Base-by-base conservation (phyloP, 2,113 vertebrate species). In the Menura novaehollandiae region DNA sequence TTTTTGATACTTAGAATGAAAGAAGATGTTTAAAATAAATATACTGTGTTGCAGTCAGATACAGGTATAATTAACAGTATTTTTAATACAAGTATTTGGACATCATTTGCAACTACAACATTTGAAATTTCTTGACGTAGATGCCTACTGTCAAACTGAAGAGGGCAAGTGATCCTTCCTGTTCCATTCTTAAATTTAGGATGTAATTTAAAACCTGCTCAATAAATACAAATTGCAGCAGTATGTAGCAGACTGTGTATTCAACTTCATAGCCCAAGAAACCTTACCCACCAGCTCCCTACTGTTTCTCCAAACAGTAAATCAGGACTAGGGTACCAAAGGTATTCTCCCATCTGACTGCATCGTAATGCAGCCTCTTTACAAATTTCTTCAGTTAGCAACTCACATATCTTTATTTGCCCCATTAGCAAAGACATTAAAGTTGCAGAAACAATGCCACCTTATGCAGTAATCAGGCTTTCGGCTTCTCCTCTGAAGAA, bases 1-100 rank as follows among this genome's bases (percentile, higher is more conserved):
- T 73, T 96, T 95, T 85, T 95, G 67, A 88, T 46, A 93, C 27
- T 96, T 84, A 63, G 59, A 53, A 74, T 72, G 51, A 95, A 89
- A 92, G 66, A 82, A 91, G 75, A 55, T 74, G 21, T 83, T 94
- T 69, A 88, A 95, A 89, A 96, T 85, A 95, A 95, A 96, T 88
- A 95, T 55, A 72, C 93, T 95, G 85, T 73, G 60, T 33, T 78
- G 93, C 91, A 94, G 59, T 77, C 83, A 94, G 41, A 86, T 10
- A 85, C 56, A 91, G 28, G n/a, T 78, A 72, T 52, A 41, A 93
- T 52, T 41, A 72, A 68, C 14, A 9, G n/a, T 73, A 13, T 16
- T 88, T 83, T 80, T 64, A 84, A 37, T 58, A 75, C 14, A 56
- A 84, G 15, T 46, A 81, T 69, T 68, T 1, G 7, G 80, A 88